Percentiles rank a stretch among this genome's conserved stretches.
Conservation (phyloP, 2,888 invertebrate species). For the Perizoma affinitatum region DNA sequence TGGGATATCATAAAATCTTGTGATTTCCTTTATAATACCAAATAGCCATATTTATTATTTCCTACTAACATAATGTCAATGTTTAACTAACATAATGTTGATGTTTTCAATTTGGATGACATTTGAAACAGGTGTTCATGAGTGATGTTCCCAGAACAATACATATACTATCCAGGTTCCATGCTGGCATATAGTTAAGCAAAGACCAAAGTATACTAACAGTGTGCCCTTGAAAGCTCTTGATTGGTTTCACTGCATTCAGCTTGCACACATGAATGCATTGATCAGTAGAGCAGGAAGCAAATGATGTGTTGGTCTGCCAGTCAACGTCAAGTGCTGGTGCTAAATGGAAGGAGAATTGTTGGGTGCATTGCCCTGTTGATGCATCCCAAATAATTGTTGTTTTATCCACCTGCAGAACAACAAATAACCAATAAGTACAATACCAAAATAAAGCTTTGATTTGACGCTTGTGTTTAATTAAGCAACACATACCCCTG, state of each 20-base stretch:
- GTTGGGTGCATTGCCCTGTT: constrained; percentile 98
- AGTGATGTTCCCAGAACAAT: too few species aligned
- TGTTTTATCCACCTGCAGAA: constrained; percentile 90
- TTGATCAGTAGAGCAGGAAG: constrained; percentile 99
- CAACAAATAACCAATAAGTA: not conserved
- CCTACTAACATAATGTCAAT: too few species aligned
- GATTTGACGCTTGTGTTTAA: too few species aligned
- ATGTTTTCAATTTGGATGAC: too few species aligned
- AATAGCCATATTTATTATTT: too few species aligned
- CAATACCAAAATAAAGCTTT: too few species aligned
- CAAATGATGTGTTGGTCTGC: constrained; percentile 99
- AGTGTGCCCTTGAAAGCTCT: constrained; percentile 98
- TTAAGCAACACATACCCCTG: constrained; percentile 87
- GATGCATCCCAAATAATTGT: constrained; percentile 99
- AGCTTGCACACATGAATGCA: constrained; percentile 99
- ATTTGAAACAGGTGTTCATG: too few species aligned
- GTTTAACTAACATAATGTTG: too few species aligned
- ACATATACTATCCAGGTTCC: too few species aligned
- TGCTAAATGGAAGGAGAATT: constrained; percentile 98
- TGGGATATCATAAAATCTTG: too few species aligned
- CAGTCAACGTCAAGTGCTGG: constrained; percentile 99
- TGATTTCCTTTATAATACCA: too few species aligned
- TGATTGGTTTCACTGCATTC: constrained; percentile 96
- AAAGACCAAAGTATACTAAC: constrained; percentile 73
- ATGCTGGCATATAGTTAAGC: too few species aligned